Base-by-base conservation (phyloP, 1,140 invertebrate genomes). In the Euura saliciscinereae region DNA sequence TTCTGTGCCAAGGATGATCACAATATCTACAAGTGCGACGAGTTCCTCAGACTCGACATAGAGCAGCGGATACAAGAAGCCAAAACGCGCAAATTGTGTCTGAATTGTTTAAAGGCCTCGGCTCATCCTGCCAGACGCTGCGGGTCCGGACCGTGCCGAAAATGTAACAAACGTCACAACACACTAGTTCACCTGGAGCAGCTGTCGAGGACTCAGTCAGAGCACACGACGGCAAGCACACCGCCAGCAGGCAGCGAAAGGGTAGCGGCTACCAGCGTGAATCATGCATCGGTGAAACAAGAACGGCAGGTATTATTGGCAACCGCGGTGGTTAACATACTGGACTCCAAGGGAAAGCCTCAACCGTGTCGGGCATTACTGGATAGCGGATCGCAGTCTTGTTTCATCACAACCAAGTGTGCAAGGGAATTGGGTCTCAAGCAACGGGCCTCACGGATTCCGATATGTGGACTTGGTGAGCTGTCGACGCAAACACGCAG, bases 51-150 rank as follows among this genome's bases (percentile, higher is more conserved):
- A 4, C 45, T 74, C 44, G 10, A 71, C n/a, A 44, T 73, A 43
- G 73, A 76, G 10, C 69, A 74, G 8, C 65, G 75, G 65, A 51
- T 76, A 4, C 71, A 68, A 8, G 73, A 74, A 44, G 43, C 69
- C 43, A 42, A 69, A 42, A 65, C 71, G 44, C 44, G 73, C 13
- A 65, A 68, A 8, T 51, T 76, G 4, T 76, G 73, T 65, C 65
- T 73, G 2, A 74, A 76, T 65, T 76, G 71, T 45, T 59, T 76
- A 46, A 71, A 71, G 13, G 72, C 71, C 45, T 28, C 28, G 70
- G 71, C 67, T 73, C 74, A 28, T 74, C 73, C 65, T 69, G 66
- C 11, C 74, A 74, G 43, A 68, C 69, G 10, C 28, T 76, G 75
- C 69, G 71, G 65, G 66, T 71, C 66, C 66, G 69, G 75, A 45